Percentiles rank a stretch among this genome's conserved stretches.
Evolutionary conservation across 2,888 invertebrate species (phyloP).

Genomic region (Agelastica alni): DNA sequence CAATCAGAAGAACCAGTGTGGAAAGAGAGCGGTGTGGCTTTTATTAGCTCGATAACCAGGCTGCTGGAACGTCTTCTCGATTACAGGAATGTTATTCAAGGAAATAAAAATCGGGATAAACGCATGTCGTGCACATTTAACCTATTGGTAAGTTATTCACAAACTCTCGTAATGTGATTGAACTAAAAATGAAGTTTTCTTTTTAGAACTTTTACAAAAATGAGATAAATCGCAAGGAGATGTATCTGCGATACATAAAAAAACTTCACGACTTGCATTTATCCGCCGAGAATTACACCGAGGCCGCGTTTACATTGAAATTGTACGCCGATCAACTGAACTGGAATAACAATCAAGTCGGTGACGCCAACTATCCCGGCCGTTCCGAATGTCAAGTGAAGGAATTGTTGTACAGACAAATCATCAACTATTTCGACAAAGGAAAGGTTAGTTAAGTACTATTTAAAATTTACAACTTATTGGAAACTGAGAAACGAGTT

Average conservation of each 20-base stretch:
- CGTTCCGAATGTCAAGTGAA: conserved; percentile 89
- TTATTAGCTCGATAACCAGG: conserved; percentile 89
- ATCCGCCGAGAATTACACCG: conserved; percentile 89
- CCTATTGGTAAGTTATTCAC: conserved; percentile 78
- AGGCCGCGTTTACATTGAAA: conserved; percentile 92
- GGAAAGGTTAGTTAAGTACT: conserved; percentile 70
- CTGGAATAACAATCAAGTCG: conserved; percentile 75
- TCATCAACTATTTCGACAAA: conserved; percentile 89
- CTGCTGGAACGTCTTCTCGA: conserved; percentile 87
- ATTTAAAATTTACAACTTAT: background rate
- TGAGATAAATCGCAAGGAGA: conserved; percentile 92
- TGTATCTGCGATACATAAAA: conserved; percentile 95
- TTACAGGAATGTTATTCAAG: conserved; percentile 93
- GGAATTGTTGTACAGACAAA: conserved; percentile 85
- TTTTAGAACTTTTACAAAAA: conserved; percentile 92
- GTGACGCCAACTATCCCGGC: conserved; percentile 72
- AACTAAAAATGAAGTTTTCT: too few species aligned
- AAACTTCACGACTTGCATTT: conserved; percentile 91
- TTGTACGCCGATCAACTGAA: conserved; percentile 89
- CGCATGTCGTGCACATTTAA: conserved; percentile 97
- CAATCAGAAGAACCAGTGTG: conserved; percentile 83
- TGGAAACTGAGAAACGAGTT: too few species aligned
- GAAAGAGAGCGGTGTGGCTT: conserved; percentile 90
- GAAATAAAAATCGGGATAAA: conserved; percentile 93
- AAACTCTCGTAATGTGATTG: too few species aligned